Conservation (phyloP, 1,140 invertebrate species). For the Drosophila cardini region DNA sequence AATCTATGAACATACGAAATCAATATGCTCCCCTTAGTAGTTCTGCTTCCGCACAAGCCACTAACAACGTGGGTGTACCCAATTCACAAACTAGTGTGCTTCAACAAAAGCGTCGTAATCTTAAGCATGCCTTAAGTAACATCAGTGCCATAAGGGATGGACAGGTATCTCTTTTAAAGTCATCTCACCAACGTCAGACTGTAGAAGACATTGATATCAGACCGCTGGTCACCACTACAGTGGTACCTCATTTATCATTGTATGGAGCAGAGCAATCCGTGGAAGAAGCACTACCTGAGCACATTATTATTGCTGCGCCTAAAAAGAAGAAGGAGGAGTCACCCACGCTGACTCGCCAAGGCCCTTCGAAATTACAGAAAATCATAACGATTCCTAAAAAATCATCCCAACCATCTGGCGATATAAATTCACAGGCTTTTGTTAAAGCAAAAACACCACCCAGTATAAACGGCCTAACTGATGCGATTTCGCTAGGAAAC, state of each 20-base stretch:
- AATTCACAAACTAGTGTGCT: conserved; percentile 62
- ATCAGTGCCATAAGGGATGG: conserved; percentile 72
- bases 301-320: conserved; percentile 78
- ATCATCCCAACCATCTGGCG: conserved; percentile 1
- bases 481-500: conserved; percentile 72
- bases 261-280: conserved; percentile 59
- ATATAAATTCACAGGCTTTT: conserved; percentile 10
- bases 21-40: not conserved
- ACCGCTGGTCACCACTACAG: conserved; percentile 59
- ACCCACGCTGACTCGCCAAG: not conserved
- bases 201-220: conserved; percentile 28
- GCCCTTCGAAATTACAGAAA: conserved; percentile 38
- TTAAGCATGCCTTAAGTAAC: conserved; percentile 72
- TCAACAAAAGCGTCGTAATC: conserved; percentile 76
- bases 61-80: conserved; percentile 25
- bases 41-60: not conserved
- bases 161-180: conserved; percentile 74
- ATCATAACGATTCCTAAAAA: conserved; percentile 17
- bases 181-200: conserved; percentile 46
- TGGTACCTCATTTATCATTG: conserved; percentile 58
- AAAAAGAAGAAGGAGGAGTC: conserved; percentile 70
- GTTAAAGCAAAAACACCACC: conserved; percentile 32
- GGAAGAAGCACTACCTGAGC: conserved; percentile 70
- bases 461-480: conserved; percentile 61
- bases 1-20: not conserved